phyloP scores from a whole-genome alignment of 2,888 invertebrate species.

The Callinectes sapidus region DNA sequence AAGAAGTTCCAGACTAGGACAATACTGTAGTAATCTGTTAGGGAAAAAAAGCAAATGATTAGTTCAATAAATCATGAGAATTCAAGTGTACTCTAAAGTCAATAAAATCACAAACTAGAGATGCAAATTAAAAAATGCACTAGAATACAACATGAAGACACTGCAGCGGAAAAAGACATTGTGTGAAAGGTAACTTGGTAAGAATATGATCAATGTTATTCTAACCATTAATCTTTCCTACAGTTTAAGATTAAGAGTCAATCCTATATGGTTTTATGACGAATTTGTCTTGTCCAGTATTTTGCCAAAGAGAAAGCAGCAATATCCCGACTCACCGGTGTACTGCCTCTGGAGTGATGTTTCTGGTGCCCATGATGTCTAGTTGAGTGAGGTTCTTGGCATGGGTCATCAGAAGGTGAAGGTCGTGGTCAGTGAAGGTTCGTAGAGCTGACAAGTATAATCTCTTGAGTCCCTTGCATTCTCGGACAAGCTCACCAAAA shows the following conservation, averaged over 20 bases:
- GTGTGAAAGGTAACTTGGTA: too few species aligned
- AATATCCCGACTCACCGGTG: constrained; percentile 53
- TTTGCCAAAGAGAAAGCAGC: neutral
- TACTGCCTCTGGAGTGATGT: constrained; percentile 64
- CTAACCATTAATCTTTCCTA: too few species aligned
- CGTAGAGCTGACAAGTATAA: constrained; percentile 69
- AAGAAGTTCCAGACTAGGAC: constrained; percentile 59
- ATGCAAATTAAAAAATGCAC: too few species aligned
- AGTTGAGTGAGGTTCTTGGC: constrained; percentile 60
- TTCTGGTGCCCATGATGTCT: constrained; percentile 71
- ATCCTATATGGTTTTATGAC: neutral
- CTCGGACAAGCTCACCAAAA: constrained; percentile 62
- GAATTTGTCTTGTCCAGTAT: neutral
- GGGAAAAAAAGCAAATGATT: neutral
- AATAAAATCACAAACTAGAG: too few species aligned
- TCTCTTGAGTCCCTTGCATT: constrained; percentile 55
- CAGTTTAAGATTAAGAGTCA: neutral
- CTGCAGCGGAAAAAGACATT: neutral
- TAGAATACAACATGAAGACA: neutral
- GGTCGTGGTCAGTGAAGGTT: constrained; percentile 69
- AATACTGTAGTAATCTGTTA: constrained; percentile 64
- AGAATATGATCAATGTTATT: neutral
- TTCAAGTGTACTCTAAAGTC: neutral
- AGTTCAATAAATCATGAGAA: neutral
- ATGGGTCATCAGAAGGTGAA: constrained; percentile 59